Evolutionary conservation across 2,113 vertebrate species (phyloP).

Genomic region (Cariama cristata): DNA sequence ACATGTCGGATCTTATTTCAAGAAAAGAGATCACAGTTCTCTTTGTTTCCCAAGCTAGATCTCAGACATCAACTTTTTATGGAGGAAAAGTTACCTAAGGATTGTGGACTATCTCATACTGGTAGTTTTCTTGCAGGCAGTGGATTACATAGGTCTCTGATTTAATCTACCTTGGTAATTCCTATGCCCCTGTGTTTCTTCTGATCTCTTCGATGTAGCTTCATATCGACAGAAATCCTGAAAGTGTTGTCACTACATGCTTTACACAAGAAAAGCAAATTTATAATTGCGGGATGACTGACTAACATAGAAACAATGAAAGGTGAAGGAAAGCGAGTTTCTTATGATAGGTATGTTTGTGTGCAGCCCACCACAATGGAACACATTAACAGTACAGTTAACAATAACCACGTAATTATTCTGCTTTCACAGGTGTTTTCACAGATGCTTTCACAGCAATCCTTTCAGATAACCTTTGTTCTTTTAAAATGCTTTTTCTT

Average conservation of each 20-base stretch:
- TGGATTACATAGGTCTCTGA: neutral
- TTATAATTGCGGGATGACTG: neutral
- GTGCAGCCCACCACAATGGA: fast-evolving
- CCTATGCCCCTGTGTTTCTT: neutral
- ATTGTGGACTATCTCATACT: neutral
- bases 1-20: neutral
- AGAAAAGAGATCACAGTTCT: neutral
- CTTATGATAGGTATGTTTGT: neutral
- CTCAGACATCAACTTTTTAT: neutral
- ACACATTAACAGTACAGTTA: neutral
- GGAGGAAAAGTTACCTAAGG: neutral
- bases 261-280: neutral
- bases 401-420: neutral
- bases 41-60: neutral
- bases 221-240: neutral
- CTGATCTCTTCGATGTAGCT: neutral
- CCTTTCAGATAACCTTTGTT: neutral
- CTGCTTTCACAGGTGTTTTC: neutral
- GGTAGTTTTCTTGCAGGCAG: neutral
- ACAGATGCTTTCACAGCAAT: neutral
- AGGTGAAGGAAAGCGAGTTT: neutral
- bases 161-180: neutral
- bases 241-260: neutral
- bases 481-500: neutral
- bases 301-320: neutral